phyloP scores from a whole-genome alignment of 1,140 invertebrate species.

The Xylocopa sonorina region DNA sequence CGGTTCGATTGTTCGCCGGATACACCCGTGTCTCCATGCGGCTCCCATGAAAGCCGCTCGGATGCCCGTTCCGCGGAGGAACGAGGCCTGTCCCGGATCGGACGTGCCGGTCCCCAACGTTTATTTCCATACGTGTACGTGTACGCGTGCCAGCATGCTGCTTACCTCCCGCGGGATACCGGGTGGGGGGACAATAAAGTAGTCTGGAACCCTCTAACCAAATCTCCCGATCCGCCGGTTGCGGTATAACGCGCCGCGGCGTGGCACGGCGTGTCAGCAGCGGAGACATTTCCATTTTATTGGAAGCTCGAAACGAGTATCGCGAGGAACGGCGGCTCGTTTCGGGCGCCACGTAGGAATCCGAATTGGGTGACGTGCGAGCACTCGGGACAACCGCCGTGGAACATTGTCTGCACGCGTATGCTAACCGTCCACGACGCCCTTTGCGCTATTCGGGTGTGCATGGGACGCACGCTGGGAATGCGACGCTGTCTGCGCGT shows the following conservation, averaged over 20 bases:
- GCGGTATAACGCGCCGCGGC: not conserved
- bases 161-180: constrained; percentile 64
- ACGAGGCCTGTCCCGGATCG: constrained; percentile 34
- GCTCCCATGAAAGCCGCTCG: constrained; percentile 51
- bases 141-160: constrained; percentile 69
- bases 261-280: constrained; percentile 58
- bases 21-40: too few relatives aligned
- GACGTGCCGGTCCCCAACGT: constrained; percentile 44
- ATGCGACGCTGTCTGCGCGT: not conserved
- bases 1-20: constrained; percentile 42
- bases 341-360: constrained; percentile 63
- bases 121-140: constrained; percentile 52
- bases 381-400: constrained; percentile 53
- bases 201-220: constrained; percentile 23
- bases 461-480: not conserved
- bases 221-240: constrained; percentile 56
- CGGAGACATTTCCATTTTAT: constrained; percentile 80
- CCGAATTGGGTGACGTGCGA: constrained; percentile 75
- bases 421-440: constrained; percentile 26
- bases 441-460: not conserved
- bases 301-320: constrained; percentile 73
- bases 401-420: constrained; percentile 70
- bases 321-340: constrained; percentile 59
- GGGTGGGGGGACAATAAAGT: constrained; percentile 74
- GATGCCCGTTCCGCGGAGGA: constrained; percentile 61